Evolutionary conservation across 2,797 vertebrate species (phyloP).

Genomic region (Darevskia mixta): DNA sequence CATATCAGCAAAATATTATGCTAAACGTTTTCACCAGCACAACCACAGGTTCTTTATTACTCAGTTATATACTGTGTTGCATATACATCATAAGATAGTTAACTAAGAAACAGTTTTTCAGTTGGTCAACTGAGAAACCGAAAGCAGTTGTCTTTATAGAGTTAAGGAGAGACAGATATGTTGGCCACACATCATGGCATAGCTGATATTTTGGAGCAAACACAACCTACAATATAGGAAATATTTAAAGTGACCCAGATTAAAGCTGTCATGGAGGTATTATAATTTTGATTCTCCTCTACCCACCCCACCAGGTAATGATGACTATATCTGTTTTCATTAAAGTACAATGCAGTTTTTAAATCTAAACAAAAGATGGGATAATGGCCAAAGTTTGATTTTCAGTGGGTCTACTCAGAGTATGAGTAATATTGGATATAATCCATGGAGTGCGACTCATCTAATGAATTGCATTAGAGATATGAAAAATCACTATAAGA

Average conservation of each 20-base stretch:
- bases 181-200: background rate
- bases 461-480: too few species aligned
- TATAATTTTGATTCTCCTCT: background rate
- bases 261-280: background rate
- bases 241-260: background rate
- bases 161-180: background rate
- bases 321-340: background rate
- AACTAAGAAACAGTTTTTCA: conserved; percentile 24
- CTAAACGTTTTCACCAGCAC: conserved; percentile 19
- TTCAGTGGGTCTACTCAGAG: too few species aligned
- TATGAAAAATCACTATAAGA: background rate
- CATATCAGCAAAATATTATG: background rate
- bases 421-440: too few species aligned
- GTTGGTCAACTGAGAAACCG: background rate
- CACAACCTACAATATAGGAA: background rate
- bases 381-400: too few species aligned
- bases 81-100: conserved; percentile 1
- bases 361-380: background rate
- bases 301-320: background rate
- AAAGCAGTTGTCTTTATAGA: conserved; percentile 22
- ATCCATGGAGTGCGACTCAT: too few species aligned
- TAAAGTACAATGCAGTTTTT: background rate
- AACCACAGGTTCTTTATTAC: background rate
- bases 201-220: background rate
- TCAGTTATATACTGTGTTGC: conserved; percentile 9